Conservation (phyloP, 2,113 vertebrate species). For the Delphinus delphis region DNA sequence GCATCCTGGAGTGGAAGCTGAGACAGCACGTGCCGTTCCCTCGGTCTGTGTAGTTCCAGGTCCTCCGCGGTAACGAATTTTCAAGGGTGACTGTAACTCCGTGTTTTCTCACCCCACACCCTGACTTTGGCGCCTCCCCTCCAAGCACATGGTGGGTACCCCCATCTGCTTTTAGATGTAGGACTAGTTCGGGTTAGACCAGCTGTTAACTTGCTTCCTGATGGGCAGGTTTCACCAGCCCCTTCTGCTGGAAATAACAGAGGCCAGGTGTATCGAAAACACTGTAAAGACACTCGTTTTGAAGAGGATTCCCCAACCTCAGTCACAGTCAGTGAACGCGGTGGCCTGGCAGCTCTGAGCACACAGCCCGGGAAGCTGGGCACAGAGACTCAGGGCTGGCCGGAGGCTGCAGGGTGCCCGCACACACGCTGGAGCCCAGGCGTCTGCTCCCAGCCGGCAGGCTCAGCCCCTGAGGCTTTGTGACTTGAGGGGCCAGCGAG, state of each 20-base stretch:
- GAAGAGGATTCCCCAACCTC: not conserved
- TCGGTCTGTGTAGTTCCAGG: not conserved
- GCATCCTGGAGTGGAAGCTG: not conserved
- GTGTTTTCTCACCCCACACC: accelerated
- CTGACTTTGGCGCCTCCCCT: not conserved
- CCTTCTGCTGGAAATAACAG: not conserved
- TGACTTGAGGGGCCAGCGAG: not conserved
- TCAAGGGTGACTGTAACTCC: accelerated
- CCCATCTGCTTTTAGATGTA: not conserved
- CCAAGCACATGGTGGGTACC: accelerated
- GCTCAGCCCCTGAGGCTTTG: not conserved
- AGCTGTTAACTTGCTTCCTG: not conserved
- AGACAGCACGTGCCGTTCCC: not conserved
- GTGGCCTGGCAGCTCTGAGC: not conserved
- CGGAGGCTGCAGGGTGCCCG: not conserved
- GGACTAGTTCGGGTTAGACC: too few species aligned
- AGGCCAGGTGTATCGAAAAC: not conserved
- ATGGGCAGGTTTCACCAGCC: not conserved
- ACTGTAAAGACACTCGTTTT: not conserved
- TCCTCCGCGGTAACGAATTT: accelerated
- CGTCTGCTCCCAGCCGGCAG: not conserved
- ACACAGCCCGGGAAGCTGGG: not conserved
- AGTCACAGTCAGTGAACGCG: accelerated
- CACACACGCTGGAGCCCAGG: not conserved
- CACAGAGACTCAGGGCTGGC: too few species aligned